Conservation (phyloP, 1,140 invertebrate genomes). For the Meloidogyne hapla region DNA sequence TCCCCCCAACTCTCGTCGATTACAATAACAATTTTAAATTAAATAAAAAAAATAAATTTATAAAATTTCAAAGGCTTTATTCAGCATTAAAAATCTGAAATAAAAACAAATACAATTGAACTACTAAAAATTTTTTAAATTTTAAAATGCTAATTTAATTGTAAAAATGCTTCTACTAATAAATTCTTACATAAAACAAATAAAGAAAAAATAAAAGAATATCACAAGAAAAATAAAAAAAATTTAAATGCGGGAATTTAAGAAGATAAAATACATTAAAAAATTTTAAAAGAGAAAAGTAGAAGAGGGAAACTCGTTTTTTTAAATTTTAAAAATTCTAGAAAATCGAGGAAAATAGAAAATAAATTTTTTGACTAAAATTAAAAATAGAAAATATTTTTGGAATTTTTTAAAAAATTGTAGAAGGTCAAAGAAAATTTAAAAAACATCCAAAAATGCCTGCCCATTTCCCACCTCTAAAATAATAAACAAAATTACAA, state of each 20-base stretch:
- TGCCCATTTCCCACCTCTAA: too few species aligned
- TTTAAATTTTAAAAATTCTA: slow-evolving; percentile 10
- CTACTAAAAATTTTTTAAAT: too few species aligned
- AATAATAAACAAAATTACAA: too few species aligned
- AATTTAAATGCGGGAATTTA: background rate
- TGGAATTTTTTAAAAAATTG: background rate
- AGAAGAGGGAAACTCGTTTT: background rate
- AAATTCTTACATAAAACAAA: background rate
- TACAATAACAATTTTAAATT: too few species aligned
- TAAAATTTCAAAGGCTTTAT: too few species aligned
- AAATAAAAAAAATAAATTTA: too few species aligned
- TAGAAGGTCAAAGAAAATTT: background rate
- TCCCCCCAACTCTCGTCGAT: too few species aligned
- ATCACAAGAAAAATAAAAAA: background rate
- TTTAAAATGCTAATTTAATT: too few species aligned
- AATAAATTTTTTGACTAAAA: background rate
- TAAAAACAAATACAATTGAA: too few species aligned
- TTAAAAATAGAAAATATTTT: background rate
- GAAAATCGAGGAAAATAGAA: background rate
- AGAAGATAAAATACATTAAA: background rate
- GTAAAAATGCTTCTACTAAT: background rate
- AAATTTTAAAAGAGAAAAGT: background rate
- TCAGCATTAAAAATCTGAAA: too few species aligned
- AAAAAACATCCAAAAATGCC: too few species aligned
- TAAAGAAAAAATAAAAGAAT: background rate